Base-by-base conservation (phyloP, 2,797 vertebrate species). In the Siniperca undulata region DNA sequence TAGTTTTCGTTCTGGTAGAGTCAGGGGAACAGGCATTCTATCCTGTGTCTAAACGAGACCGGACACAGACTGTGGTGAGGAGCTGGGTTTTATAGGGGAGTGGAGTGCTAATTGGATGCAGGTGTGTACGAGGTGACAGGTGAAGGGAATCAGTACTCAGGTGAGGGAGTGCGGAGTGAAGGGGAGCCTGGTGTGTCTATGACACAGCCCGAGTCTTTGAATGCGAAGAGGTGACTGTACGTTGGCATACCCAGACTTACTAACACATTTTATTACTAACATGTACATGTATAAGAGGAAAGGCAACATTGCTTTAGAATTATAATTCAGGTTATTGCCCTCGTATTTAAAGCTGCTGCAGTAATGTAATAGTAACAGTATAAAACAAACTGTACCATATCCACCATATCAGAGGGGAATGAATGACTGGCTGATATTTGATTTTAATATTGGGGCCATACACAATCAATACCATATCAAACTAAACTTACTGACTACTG, bases 391-490 rank as follows among this genome's bases (percentile, higher is more conserved):
- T 2, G 19, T 30, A 62, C 24, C 24, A 44, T 44, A 59, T 58
- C 5, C 24, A 42, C 22, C 22, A 61, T 11, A 46, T 59, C 20
- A 62, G 10, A 69, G 65, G 24, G 58, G 11, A 61, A 24, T 19
- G 3, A 71, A 36, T 27, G 60, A 70, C 30, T 30, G 46, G 22
- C 9, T 60, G 46, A 68, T 46, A 68, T 76, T 48, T 66, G 38
- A 50, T 60, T 78, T 62, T 13, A 72, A 79, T 59, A 77, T 2
- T 14, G 8, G 2, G 44, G 1, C 22, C n/a, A 34, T 69, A 38
- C 1, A 20, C 20, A 60, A 62, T 67, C 48, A 74, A 27, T 40
- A 20, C 52, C 44, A n/a, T 69, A 67, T 70, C 34, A 68, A 70
- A 75, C 6, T 11, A 42, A 75, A 44, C 10, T 34, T 19, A 69